Evolutionary conservation across 1,140 invertebrate species (phyloP).

Genomic region (Acromyrmex echinatior): DNA sequence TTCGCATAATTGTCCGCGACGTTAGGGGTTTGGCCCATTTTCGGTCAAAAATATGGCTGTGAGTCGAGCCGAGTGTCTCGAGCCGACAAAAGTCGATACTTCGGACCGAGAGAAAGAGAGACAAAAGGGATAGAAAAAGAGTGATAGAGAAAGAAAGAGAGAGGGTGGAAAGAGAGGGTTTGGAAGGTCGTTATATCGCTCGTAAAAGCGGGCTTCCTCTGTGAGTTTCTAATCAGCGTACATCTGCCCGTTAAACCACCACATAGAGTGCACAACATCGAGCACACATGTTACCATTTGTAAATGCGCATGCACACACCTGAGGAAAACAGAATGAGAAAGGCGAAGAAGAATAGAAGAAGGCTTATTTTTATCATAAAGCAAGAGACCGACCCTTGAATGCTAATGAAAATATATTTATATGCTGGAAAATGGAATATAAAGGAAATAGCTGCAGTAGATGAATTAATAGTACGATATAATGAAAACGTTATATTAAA

Average conservation of each 20-base stretch:
- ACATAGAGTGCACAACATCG: background rate
- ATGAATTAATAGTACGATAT: slow-evolving; percentile 7
- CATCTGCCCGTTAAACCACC: slow-evolving; percentile 69
- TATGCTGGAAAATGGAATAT: slow-evolving; percentile 8
- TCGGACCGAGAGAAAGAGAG: slow-evolving; percentile 29
- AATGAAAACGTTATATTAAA: background rate
- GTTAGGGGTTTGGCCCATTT: slow-evolving; percentile 76
- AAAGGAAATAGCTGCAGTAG: background rate
- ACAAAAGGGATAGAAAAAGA: background rate
- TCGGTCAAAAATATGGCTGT: slow-evolving; percentile 75
- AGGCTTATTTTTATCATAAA: slow-evolving; percentile 24
- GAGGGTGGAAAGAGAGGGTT: slow-evolving; percentile 4
- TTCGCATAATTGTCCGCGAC: slow-evolving; percentile 71
- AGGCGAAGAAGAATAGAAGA: background rate
- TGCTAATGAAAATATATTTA: slow-evolving; percentile 11
- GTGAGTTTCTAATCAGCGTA: slow-evolving; percentile 74
- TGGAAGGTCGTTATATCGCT: slow-evolving; percentile 53
- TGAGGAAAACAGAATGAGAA: slow-evolving; percentile 9
- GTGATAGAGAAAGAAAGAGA: background rate
- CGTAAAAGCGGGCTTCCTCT: slow-evolving; percentile 54
- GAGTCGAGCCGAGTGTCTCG: slow-evolving; percentile 54
- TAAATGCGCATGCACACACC: slow-evolving; percentile 38
- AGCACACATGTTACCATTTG: slow-evolving; percentile 30
- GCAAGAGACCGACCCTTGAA: background rate
- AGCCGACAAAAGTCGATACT: slow-evolving; percentile 72